Evolutionary conservation across 2,888 invertebrate genomes (phyloP).

Genomic region (Pterobdella sp.): DNA sequence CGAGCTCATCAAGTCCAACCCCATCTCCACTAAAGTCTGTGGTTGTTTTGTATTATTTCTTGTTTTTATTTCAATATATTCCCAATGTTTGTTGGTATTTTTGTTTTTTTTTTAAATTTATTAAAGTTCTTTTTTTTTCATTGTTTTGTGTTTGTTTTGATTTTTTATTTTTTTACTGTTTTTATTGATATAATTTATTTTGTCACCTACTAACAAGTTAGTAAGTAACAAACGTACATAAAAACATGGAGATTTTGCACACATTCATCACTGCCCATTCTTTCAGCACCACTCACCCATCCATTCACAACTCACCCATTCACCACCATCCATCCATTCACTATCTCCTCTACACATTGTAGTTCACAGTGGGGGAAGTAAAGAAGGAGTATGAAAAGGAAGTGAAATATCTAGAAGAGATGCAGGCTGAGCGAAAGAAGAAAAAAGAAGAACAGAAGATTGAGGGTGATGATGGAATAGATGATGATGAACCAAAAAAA

Average conservation of each 20-base stretch:
- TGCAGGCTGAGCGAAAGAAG: slow-evolving; percentile 47
- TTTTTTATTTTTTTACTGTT: no score
- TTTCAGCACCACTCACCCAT: neutral
- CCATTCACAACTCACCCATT: neutral
- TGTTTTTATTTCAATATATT: no score
- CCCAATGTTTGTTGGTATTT: no score
- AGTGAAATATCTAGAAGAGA: slow-evolving; percentile 60
- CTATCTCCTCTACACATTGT: slow-evolving; percentile 1
- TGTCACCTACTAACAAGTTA: no score
- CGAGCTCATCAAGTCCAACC: neutral
- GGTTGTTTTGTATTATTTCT: no score
- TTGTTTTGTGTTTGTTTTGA: no score
- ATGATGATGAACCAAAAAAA: slow-evolving; percentile 6
- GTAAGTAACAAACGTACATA: no score
- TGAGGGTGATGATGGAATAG: neutral
- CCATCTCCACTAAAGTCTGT: neutral
- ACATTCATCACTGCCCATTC: neutral
- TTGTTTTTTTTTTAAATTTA: no score
- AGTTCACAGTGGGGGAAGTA: slow-evolving; percentile 57
- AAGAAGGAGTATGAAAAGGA: slow-evolving; percentile 60
- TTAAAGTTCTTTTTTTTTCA: no score
- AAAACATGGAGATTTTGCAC: no score
- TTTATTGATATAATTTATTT: no score
- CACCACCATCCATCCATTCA: no score
- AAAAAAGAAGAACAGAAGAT: slow-evolving; percentile 7